Base-by-base conservation (phyloP, 2,888 invertebrate genomes). In the Heliconius hortense region DNA sequence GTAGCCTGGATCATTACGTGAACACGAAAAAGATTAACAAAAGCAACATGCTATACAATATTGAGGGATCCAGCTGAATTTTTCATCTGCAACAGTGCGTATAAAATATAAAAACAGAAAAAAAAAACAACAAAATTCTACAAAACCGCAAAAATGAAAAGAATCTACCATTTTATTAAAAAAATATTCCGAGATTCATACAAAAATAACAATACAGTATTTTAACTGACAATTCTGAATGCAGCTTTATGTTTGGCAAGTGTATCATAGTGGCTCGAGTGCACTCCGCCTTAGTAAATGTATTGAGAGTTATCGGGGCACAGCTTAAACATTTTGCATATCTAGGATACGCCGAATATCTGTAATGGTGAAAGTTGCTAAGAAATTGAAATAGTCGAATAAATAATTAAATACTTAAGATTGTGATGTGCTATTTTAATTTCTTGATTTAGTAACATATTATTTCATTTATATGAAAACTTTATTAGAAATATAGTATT, bases 281-380 rank as follows among this genome's bases (percentile, higher is more conserved):
- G 39, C 24, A 43, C 35, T 59, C 26, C 72, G 75, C 76, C 76
- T 75, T 78, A 64, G 78, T 77, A 35, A 77, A 75, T 53, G 76
- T 75, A 74, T 75, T 78, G 28, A 78, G 68, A n/a, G 75, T 76
- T 73, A 78, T 77, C 68, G 72, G 73, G 35, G 72, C 70, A 62
- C 74, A 75, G 24, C 74, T 68, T 59, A 78, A 53, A 31, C 73
- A 76, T 77, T 24, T 73, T 71, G 64, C 78, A 75, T 59, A 75
- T 31, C n/a, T 64, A 35, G 21, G 21, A 64, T 35, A 21, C 21
- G 13, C n/a, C 11, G 63, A 63, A 63, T 35, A 31, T 64, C 35
- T 35, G 21, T 11, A 10, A 64, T 13, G 63, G 35, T 21, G 10
- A 43, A 43, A 56, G n/a, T 56, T 56, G 3, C 56, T 1, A 10